Evolutionary conservation across 2,797 vertebrate species (phyloP).

Genomic region (Thaleichthys pacificus): DNA sequence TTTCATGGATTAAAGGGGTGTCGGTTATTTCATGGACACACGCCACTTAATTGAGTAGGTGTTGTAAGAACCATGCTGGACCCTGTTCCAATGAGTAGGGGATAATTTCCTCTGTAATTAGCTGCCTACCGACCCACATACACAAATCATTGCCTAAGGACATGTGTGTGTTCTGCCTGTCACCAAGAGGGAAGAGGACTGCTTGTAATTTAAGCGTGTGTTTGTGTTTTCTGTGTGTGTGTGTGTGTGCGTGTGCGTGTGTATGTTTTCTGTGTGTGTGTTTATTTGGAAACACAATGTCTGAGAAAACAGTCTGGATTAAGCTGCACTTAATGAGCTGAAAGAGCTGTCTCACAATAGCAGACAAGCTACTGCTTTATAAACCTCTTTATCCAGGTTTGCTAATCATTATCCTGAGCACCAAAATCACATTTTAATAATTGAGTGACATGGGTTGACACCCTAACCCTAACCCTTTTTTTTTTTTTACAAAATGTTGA

Average conservation of each 20-base stretch:
- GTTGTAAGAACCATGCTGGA: constrained; percentile 58
- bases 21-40: constrained; percentile 59
- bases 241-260: constrained; percentile 10
- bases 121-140: constrained; percentile 27
- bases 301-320: constrained; percentile 2
- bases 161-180: background rate
- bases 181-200: background rate
- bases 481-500: no score
- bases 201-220: background rate
- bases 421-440: background rate
- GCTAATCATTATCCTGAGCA: background rate
- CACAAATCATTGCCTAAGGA: constrained; percentile 22
- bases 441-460: no score
- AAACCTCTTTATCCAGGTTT: background rate
- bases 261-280: constrained; percentile 14
- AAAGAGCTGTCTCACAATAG: constrained; percentile 22
- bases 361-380: background rate
- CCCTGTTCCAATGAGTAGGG: constrained; percentile 59
- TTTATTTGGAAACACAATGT: constrained; percentile 23
- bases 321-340: constrained; percentile 26
- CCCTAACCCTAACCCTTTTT: no score
- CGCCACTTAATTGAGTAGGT: constrained; percentile 60
- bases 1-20: constrained; percentile 18
- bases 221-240: constrained; percentile 6
- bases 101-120: constrained; percentile 61